Conservation (phyloP, 2,113 vertebrate species). For the Lipophrys pholis region DNA sequence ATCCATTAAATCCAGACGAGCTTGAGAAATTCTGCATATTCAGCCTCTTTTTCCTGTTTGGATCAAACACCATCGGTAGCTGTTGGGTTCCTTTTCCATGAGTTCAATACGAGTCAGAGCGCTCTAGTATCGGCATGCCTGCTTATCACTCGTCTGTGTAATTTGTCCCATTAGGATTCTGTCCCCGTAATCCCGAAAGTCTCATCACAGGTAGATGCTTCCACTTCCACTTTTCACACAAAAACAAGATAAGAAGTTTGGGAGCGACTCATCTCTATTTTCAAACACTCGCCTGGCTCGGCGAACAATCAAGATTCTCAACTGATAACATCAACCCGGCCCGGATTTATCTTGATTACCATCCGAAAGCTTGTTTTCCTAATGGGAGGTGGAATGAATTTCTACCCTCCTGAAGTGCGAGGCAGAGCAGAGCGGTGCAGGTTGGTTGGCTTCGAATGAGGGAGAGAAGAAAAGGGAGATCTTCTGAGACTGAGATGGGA, state of each 20-base stretch:
- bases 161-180: conserved; percentile 56
- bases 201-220: conserved; percentile 53
- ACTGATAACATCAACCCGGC: conserved; percentile 30
- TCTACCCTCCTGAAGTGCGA: conserved; percentile 12
- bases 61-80: too few relatives aligned
- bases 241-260: conserved; percentile 67
- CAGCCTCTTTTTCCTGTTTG: too few relatives aligned
- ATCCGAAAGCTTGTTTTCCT: conserved; percentile 62
- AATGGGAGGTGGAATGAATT: conserved; percentile 56
- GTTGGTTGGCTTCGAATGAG: conserved; percentile 2
- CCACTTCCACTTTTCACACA: conserved; percentile 39
- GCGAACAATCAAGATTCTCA: conserved; percentile 60
- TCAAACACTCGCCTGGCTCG: conserved; percentile 61
- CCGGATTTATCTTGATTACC: conserved; percentile 55
- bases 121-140: conserved; percentile 14
- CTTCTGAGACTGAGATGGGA: conserved; percentile 16
- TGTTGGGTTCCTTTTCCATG: too few relatives aligned
- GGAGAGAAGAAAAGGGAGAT: neutral
- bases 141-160: conserved; percentile 43
- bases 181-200: conserved; percentile 40
- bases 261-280: conserved; percentile 57
- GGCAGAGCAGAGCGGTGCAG: conserved; percentile 10
- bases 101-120: neutral
- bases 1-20: too few relatives aligned
- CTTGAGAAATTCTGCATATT: too few relatives aligned